Evolutionary conservation across 2,113 vertebrate genomes (phyloP), one percentile per base, ranked within the genome.

Genomic region (Petrocephalus microphthalmus): DNA sequence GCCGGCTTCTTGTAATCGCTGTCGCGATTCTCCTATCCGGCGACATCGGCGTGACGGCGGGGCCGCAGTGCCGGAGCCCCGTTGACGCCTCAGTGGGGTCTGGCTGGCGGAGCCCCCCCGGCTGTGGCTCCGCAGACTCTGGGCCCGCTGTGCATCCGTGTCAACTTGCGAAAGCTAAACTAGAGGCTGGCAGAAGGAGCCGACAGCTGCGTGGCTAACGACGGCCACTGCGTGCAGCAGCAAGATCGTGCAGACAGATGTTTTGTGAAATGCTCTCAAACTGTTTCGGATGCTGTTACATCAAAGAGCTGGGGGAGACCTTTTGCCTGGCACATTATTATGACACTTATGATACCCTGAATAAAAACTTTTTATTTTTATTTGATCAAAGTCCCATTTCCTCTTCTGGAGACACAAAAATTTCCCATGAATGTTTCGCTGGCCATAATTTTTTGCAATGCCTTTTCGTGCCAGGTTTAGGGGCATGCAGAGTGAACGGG

Each of bases 401-500:
- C 67, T 74, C 33, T 6, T 74, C 11, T 33, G 67, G 29, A 37
- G 67, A 74, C 67, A 33, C 29, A 13, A 37, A 13, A 13, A 33
- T 37, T 19, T 74, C 29, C 33, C 67, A 37, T 15, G 29, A 74
- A 74, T 37, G 15, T 74, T 74, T 74, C 15, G 17, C 37, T 74
- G 15, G 25, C 5, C 29, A 74, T 17, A 19, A 37, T 17, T 8
- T 53, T 74, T 33, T 11, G 67, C 33, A 7, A 33, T 74, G 15
- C 33, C 5, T 74, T 74, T 37, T 74, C n/a, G 29, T n/a, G n/a
- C 60, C 25, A 0, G 25, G 89, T 87, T 74, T 74, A 86, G 85
- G 60, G 83, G 89, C 86, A 84, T 87, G 87, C 85, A 74, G 87
- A 89, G 87, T 89, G 85, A 87, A 25, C 22, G 37, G 10, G 22